Conservation (phyloP, 2,888 invertebrate species). For the Ectobius pallidus region DNA sequence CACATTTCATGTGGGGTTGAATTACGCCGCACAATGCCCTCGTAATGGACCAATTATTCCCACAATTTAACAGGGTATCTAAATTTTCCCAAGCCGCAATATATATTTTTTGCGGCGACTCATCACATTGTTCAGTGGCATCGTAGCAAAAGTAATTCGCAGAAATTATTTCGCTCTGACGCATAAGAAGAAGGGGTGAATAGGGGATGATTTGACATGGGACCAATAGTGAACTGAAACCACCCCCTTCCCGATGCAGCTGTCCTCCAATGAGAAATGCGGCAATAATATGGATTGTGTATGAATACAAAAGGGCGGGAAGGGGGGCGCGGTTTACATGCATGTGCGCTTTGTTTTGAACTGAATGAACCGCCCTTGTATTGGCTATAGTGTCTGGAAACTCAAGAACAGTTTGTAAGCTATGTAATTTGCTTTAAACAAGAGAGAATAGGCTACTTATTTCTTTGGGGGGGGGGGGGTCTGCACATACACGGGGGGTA, state of each 20-base stretch:
- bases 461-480: no score
- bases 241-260: not conserved
- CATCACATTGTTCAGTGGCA: not conserved
- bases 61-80: not conserved
- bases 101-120: no score
- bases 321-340: not conserved
- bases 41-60: not conserved
- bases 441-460: no score
- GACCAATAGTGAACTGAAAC: not conserved
- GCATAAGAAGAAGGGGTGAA: not conserved
- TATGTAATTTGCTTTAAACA: no score
- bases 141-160: slow-evolving; percentile 1
- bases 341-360: slow-evolving; percentile 7
- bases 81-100: no score
- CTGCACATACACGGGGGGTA: no score
- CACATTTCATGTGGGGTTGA: not conserved
- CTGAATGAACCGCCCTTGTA: not conserved
- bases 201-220: not conserved
- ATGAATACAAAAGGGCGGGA: slow-evolving; percentile 14
- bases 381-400: not conserved
- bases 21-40: not conserved
- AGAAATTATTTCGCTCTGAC: slow-evolving; percentile 1
- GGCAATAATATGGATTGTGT: not conserved
- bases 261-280: slow-evolving; percentile 7
- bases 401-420: not conserved